Evolutionary conservation across 2,888 invertebrate species (phyloP), one percentile per base, ranked within the genome.

Genomic region (Gortyna flavago): DNA sequence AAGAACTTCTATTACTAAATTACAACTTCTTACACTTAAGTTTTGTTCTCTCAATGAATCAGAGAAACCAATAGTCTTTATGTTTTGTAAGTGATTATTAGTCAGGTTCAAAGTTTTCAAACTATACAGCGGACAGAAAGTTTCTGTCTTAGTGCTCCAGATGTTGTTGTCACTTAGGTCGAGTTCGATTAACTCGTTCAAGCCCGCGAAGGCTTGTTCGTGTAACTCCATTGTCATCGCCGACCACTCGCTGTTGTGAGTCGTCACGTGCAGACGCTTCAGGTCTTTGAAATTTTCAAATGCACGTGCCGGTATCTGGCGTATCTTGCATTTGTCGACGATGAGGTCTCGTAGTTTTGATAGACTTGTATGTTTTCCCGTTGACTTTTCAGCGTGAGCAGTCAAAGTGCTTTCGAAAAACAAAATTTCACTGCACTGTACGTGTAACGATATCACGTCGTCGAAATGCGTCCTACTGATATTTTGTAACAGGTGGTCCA

Each of bases 161-260:
- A 98, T 97, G 92, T 98, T 98, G 95, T 98, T 98, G 91, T 98
- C 97, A 85, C 97, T 97, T 76, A 98, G 95, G 94, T 98, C 97
- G 87, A 98, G 97, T 89, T 97, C 97, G 83, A 97, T 97, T 74
- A 98, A 96, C 93, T 97, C 97, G 80, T 97, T 97, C 89, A 98
- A 95, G 57, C 98, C 97, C 79, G 97, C 95, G 85, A 98, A 97
- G 82, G 98, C 97, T 90, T 97, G 97, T 70, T 97, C 97, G 90
- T 98, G 97, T 75, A 98, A 93, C 89, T 98, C 98, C 95, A 98
- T 97, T 87, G 97, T 97, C 97, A 98, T 98, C 57, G 98, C 97
- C 38, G 98, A 98, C 98, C 98, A 98, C 91, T 98, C 98, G 85
- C 97, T 97, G 94, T 98, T 98, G 92, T 97, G 97, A 48, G 98